These are phyloP conservation scores for Pagetopsis macropterus DNA, from an alignment of 2,797 vertebrate species.

Conservation along the genomic window DNA sequence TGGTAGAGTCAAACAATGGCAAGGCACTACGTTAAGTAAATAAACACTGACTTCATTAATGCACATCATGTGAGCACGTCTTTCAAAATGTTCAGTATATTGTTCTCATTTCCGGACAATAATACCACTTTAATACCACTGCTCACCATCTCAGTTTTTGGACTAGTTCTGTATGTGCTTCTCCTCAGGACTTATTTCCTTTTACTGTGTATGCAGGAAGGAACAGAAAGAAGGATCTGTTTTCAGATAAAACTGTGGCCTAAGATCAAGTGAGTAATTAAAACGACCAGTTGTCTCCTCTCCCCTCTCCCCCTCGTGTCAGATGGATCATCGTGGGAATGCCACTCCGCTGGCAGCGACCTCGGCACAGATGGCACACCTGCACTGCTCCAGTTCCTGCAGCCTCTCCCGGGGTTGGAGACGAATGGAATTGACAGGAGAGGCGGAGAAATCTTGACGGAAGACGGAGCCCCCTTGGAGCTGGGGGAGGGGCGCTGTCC, in stretches of 20 bases:
- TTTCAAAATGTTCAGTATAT: too few relatives aligned
- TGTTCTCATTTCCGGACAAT: too few relatives aligned
- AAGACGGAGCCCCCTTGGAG: constrained; percentile 66
- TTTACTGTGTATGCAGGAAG: too few relatives aligned
- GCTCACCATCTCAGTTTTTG: too few relatives aligned
- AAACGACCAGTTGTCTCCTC: constrained; percentile 75
- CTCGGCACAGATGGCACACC: constrained; percentile 81
- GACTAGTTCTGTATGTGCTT: too few relatives aligned
- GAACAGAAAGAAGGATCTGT: constrained; percentile 27
- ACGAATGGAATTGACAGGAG: constrained; percentile 77
- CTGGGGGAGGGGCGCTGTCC: constrained; percentile 77
- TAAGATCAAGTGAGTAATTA: constrained; percentile 50
- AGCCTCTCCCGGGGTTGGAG: constrained; percentile 62
- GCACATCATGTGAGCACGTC: too few relatives aligned
- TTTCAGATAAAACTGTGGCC: constrained; percentile 13
- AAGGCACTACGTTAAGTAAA: too few relatives aligned
- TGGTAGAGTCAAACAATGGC: too few relatives aligned
- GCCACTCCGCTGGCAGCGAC: constrained; percentile 70
- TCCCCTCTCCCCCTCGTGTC: constrained; percentile 71
- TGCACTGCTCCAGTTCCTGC: constrained; percentile 70
- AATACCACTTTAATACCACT: too few relatives aligned
- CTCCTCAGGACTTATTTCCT: too few relatives aligned
- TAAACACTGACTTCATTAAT: too few relatives aligned
- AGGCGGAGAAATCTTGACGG: constrained; percentile 73
- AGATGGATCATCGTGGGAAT: constrained; percentile 77